Evolutionary conservation across 2,113 vertebrate genomes (phyloP).

Genomic region (Carollia perspicillata): DNA sequence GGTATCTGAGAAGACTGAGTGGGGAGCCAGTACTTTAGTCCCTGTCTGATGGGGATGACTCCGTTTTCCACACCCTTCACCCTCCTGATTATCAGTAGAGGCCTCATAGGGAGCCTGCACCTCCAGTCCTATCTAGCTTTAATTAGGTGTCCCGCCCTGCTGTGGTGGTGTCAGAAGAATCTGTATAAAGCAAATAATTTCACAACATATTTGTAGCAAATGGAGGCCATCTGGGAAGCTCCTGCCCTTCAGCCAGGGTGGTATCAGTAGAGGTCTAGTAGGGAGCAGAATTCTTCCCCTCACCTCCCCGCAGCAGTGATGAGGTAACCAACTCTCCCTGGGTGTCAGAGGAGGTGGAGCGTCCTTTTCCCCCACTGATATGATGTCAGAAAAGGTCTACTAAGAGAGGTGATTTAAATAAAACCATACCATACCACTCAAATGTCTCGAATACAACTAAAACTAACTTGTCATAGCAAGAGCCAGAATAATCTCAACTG

Average conservation of each 20-base stretch:
- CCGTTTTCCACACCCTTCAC: not conserved
- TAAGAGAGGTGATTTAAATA: not conserved
- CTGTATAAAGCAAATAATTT: not conserved
- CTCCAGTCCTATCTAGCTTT: not conserved
- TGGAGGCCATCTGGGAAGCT: not conserved
- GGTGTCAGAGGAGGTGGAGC: not conserved
- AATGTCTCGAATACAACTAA: not conserved
- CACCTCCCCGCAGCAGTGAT: not conserved
- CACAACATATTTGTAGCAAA: not conserved
- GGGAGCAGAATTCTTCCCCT: not conserved
- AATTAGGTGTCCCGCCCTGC: not conserved
- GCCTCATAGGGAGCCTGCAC: not conserved
- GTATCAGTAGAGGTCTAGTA: not conserved
- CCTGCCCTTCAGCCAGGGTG: not conserved
- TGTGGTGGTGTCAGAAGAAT: not conserved
- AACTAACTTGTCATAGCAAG: not conserved
- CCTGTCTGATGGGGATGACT: not conserved
- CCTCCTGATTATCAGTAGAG: not conserved
- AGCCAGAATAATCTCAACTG: not conserved
- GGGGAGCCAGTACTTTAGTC: not conserved
- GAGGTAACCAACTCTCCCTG: not conserved
- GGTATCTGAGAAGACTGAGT: not conserved
- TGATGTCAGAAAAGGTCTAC: not conserved
- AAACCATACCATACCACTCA: not conserved
- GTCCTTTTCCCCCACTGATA: not conserved